Evolutionary conservation across 2,113 vertebrate species (phyloP).

Genomic region (Dolichallabes microphthalmus): DNA sequence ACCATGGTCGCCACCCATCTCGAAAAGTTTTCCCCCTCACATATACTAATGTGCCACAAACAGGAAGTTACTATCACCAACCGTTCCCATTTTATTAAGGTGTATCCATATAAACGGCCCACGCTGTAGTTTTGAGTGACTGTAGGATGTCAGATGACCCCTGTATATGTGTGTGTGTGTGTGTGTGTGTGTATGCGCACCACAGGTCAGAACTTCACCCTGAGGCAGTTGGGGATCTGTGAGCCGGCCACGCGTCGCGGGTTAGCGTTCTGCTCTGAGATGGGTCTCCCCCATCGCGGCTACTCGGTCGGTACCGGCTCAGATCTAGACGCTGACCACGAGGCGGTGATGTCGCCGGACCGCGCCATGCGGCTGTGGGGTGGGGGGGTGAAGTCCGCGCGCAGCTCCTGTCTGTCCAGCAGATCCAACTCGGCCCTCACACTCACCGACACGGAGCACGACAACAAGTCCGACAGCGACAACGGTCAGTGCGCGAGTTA

Average conservation of each 20-base stretch:
- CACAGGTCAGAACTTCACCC: conserved; percentile 94
- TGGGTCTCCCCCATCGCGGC: conserved; percentile 93
- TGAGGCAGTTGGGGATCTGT: conserved; percentile 96
- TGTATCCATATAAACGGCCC: no score
- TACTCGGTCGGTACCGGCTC: conserved; percentile 89
- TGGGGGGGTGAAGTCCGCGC: conserved; percentile 89
- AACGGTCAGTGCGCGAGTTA: conserved; percentile 78
- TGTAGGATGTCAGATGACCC: background rate
- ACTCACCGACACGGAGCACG: conserved; percentile 95
- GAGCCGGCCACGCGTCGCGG: conserved; percentile 92
- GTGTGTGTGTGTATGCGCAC: conserved; percentile 18
- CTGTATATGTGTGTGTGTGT: conserved; percentile 28
- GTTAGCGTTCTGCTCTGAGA: conserved; percentile 93
- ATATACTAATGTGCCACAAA: no score
- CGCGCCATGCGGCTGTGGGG: conserved; percentile 95
- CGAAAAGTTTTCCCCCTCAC: no score
- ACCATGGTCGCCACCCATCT: no score
- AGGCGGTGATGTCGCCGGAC: conserved; percentile 94
- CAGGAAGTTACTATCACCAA: no score
- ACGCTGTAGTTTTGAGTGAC: background rate
- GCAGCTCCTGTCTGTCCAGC: conserved; percentile 95
- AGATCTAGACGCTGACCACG: conserved; percentile 85
- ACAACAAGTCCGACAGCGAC: conserved; percentile 99
- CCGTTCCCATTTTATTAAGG: no score
- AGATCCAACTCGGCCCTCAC: conserved; percentile 98